Conservation (phyloP, 1,140 invertebrate genomes). For the Drusus annulatus region DNA sequence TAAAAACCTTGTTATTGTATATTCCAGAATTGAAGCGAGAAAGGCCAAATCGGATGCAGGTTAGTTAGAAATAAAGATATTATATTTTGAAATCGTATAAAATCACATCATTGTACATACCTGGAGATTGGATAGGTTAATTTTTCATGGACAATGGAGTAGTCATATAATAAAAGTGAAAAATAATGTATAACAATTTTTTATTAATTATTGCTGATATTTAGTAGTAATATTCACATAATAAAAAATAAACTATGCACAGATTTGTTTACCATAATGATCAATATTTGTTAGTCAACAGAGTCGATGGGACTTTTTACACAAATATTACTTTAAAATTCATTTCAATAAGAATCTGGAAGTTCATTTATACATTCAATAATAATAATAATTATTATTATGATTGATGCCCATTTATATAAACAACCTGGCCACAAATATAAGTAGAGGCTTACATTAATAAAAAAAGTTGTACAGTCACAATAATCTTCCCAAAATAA, state of each 20-base stretch:
- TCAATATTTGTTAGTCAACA: conserved; percentile 53
- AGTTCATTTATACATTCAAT: conserved; percentile 40
- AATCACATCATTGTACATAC: neutral
- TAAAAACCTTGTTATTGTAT: neutral
- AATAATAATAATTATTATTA: neutral
- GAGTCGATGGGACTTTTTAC: conserved; percentile 52
- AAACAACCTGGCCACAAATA: conserved; percentile 46
- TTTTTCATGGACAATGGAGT: neutral
- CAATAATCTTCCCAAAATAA: conserved; percentile 51
- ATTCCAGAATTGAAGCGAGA: conserved; percentile 26
- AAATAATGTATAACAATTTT: conserved; percentile 59
- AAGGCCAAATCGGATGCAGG: conserved; percentile 33
- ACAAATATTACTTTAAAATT: conserved; percentile 45
- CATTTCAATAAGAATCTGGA: conserved; percentile 39
- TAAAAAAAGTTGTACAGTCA: conserved; percentile 58
- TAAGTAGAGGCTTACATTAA: conserved; percentile 47
- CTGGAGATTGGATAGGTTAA: neutral
- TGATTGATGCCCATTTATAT: conserved; percentile 32
- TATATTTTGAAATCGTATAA: neutral
- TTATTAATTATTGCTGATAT: conserved; percentile 60
- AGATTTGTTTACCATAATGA: conserved; percentile 63
- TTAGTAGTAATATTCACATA: conserved; percentile 70
- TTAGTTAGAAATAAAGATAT: neutral
- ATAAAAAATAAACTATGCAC: conserved; percentile 75
- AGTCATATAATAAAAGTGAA: conserved; percentile 16